Evolutionary conservation across 1,140 invertebrate species (phyloP), one percentile per base, ranked within the genome.

Genomic region (Tribolium castaneum): DNA sequence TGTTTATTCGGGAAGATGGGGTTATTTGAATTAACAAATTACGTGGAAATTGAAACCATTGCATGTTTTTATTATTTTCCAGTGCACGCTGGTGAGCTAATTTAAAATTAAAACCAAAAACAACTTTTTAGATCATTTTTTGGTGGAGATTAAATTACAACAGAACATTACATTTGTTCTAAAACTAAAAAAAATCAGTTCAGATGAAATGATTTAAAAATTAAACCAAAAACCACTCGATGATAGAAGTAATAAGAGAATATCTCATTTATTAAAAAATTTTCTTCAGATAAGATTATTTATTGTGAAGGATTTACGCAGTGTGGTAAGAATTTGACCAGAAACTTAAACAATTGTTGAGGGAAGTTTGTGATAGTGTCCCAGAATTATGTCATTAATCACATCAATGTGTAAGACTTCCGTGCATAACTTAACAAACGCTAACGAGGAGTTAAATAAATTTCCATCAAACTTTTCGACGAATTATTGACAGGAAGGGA

Each of bases 381-480:
- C n/a, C 13, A 12, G 14, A n/a, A 16, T 54, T 54, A 54, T 7
- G 19, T 16, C 52, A 54, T 54, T 54, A 54, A 54, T 54, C n/a
- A 19, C 13, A 3, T 19, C 52, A 30, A 1, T 30, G 25, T 30
- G 3, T 30, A 30, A 30, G 52, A 9, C 52, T 54, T 54, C 52
- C 52, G 19, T 16, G 52, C 52, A 54, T 54, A 54, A 5, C 52
- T 14, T 54, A 12, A 25, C 54, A 59, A 59, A 59, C 54, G 9
- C 13, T 54, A 19, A 54, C 7, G 52, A 54, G 52, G 52, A 54
- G n/a, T 54, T 54, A 54, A 54, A 54, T 54, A 54, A 54, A 54
- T 54, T 54, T 54, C 52, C 52, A 19, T 19, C 52, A 16, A 54
- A 54, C 52, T 54, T 54, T 16, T 19, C 52, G 25, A 30, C 25